Evolutionary conservation across 2,888 invertebrate genomes (phyloP), one percentile per base, ranked within the genome.

Genomic region (Megastigmus dorsalis): DNA sequence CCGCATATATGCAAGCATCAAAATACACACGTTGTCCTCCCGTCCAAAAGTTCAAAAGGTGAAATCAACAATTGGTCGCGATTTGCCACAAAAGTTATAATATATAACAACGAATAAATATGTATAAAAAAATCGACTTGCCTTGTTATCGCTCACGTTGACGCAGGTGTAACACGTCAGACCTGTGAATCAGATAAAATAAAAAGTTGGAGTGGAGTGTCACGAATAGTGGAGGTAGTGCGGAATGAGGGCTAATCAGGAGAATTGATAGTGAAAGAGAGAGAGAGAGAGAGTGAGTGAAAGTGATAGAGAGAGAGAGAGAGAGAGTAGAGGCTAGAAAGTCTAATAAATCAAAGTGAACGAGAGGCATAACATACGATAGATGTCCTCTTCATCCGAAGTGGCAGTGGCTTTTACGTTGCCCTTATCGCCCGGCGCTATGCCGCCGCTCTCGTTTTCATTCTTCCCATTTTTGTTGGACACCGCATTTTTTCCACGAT

Each of bases 131-230:
- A n/a, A 60, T 45, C n/a, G 6, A 45, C 67, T 77, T 85, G 85
- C 88, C 88, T 90, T 87, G 87, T 92, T 92, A 87, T 92, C 91
- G 80, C 91, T 91, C 78, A 91, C 91, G 88, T 92, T 92, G 82
- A 92, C 91, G 84, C 91, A 92, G 81, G 91, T 91, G 84, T 91
- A 92, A 85, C 92, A 92, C 75, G 91, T 91, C 81, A 88, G 85
- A 84, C 88, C 88, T 88, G 84, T 68, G 3, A 23, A 72, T 72
- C 68, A 74, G 74, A 79, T 28, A 50, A 57, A 77, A 74, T n/a
- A 68, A 72, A 75, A 77, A 79, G 75, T 75, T 78, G 70, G 77
- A 76, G n/a, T n/a, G n/a, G n/a, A n/a, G n/a, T n/a, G n/a, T n/a
- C n/a, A n/a, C n/a, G n/a, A n/a, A n/a, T n/a, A n/a, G n/a, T n/a